These are phyloP conservation scores for Fragum fragum DNA, from an alignment of 2,888 invertebrate genomes.

Conservation along the genomic window DNA sequence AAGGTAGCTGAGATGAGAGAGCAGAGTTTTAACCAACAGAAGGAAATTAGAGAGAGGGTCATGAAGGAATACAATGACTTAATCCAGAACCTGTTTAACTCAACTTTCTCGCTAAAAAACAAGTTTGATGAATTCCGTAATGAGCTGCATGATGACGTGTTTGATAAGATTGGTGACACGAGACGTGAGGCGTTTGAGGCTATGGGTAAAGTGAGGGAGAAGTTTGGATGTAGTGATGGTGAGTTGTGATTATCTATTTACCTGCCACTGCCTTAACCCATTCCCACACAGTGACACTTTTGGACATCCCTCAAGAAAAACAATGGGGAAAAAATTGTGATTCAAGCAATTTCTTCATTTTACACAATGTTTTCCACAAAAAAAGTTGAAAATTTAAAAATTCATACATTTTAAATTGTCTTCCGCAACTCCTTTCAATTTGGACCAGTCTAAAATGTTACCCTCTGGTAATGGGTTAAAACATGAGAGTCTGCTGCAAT, in stretches of 20 bases:
- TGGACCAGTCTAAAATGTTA: too few relatives aligned
- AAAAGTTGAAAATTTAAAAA: too few relatives aligned
- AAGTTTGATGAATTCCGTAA: slow-evolving; percentile 86
- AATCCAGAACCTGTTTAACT: slow-evolving; percentile 83
- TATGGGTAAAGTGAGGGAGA: slow-evolving; percentile 80
- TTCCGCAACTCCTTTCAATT: too few relatives aligned
- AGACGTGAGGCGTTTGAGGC: slow-evolving; percentile 79
- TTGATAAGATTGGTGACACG: slow-evolving; percentile 81
- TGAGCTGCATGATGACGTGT: slow-evolving; percentile 77
- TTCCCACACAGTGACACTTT: too few relatives aligned
- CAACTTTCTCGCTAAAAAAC: slow-evolving; percentile 81
- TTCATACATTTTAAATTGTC: too few relatives aligned
- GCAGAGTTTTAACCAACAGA: slow-evolving; percentile 79
- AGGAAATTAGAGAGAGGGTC: slow-evolving; percentile 82
- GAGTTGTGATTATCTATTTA: neutral
- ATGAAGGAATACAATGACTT: slow-evolving; percentile 85
- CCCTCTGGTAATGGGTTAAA: too few relatives aligned
- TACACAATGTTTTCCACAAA: too few relatives aligned
- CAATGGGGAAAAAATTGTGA: too few relatives aligned
- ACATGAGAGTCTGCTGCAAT: too few relatives aligned
- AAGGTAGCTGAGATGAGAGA: slow-evolving; percentile 85
- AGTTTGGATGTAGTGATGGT: slow-evolving; percentile 75
- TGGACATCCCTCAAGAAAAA: too few relatives aligned
- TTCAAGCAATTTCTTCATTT: too few relatives aligned
- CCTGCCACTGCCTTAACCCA: too few relatives aligned